Evolutionary conservation across 2,888 invertebrate genomes (phyloP), one percentile per base, ranked within the genome.

Genomic region (Thymelicus sylvestris): DNA sequence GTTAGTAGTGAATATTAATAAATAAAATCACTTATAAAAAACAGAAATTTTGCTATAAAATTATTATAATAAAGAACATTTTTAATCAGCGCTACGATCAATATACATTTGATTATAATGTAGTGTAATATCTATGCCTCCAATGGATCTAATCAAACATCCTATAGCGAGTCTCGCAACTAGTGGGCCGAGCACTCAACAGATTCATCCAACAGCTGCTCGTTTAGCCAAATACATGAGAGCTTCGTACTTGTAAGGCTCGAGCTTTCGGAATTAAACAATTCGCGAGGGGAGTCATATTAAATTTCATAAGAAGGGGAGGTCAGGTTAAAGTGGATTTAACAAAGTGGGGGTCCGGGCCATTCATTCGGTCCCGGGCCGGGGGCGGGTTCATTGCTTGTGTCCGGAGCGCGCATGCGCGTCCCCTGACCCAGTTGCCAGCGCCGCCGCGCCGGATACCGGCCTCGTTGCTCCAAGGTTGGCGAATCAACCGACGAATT

Each of bases 351-450:
- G 87, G 88, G 86, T 87, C 88, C 80, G 80, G 79, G 86, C 88
- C 88, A 87, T 90, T 91, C 89, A 89, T 88, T 87, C 81, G 81
- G 82, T 83, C 84, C 86, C 85, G 83, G 87, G 85, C 85, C 85
- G 90, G 89, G 89, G 92, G 92, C 91, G 90, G 90, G 88, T 88
- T 91, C 90, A 92, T 92, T 93, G 92, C 87, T 78, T 79, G 86
- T 84, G 89, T 92, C 91, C 91, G 90, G 90, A 87, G 77, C 75
- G 84, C 88, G 92, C 93, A 88, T 90, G 91, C 92, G 91, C 89
- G 89, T 85, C 86, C 87, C 81, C 87, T 92, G 93, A 92, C 92
- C 92, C 89, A 92, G 83, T 90, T 91, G 91, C 82, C 76, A 75
- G 75, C 77, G 77, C 74, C 79, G 78, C 81, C 79, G 83, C 76